A percentile compares a stretch with the other conserved stretches of the same genome.
Conservation (phyloP, 2,797 vertebrate species). For the Brachyalestes nurse region DNA sequence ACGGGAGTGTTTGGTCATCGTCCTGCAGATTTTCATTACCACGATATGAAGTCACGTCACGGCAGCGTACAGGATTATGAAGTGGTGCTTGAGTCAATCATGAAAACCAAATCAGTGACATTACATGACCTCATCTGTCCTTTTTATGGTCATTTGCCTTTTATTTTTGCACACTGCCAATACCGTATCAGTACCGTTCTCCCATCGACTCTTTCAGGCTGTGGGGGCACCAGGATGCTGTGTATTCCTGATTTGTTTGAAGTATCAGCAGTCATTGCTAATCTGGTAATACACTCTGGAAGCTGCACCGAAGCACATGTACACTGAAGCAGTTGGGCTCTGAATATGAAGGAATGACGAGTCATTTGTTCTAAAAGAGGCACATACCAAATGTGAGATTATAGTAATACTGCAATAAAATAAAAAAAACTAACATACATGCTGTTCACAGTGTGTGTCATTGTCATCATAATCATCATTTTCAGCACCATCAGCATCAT, state of each 20-base stretch:
- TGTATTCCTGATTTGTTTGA: constrained; percentile 16
- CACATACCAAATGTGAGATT: constrained; percentile 35
- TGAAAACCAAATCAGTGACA: constrained; percentile 43
- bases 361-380: neutral
- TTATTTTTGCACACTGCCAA: constrained; percentile 32
- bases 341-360: neutral
- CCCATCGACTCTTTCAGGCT: neutral
- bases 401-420: constrained; percentile 32
- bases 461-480: neutral
- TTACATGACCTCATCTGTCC: constrained; percentile 28
- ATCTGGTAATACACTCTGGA: neutral
- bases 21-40: constrained; percentile 8
- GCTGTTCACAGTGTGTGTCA: neutral
- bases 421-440: constrained; percentile 15
- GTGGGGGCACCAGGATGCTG: neutral
- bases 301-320: neutral
- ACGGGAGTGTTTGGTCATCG: constrained; percentile 25
- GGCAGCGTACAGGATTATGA: constrained; percentile 13
- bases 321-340: neutral
- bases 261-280: neutral
- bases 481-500: too few species aligned
- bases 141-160: neutral
- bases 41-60: neutral
- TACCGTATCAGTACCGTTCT: constrained; percentile 36
- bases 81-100: constrained; percentile 53